Evolutionary conservation across 2,888 invertebrate genomes (phyloP).

Genomic region (Ophioninae sp.): DNA sequence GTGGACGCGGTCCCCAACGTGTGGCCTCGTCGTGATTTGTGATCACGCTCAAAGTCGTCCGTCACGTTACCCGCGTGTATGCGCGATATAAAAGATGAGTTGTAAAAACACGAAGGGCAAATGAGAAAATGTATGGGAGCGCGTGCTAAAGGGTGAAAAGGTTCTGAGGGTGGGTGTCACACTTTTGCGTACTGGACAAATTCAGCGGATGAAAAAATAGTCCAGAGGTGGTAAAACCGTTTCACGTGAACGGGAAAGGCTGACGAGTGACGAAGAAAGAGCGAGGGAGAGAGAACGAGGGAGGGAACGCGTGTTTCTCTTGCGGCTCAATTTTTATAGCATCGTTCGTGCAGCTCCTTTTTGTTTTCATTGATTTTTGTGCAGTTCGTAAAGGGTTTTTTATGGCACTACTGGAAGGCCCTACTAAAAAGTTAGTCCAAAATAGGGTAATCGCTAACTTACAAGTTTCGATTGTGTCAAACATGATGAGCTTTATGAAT

Average conservation of each 20-base stretch:
- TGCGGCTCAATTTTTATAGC: conserved; percentile 69
- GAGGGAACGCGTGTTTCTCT: conserved; percentile 50
- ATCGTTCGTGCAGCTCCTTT: conserved; percentile 64
- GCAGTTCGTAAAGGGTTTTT: conserved; percentile 4
- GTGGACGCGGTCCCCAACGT: conserved; percentile 51
- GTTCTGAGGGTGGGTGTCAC: conserved; percentile 58
- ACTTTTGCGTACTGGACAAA: conserved; percentile 36
- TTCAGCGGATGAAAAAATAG: conserved; percentile 58
- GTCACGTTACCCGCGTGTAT: conserved; percentile 69
- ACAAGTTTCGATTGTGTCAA: no score
- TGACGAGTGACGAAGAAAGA: neutral
- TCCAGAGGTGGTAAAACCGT: conserved; percentile 55
- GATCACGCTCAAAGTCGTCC: conserved; percentile 70
- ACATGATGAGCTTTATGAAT: no score
- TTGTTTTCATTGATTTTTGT: conserved; percentile 65
- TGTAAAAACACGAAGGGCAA: conserved; percentile 76
- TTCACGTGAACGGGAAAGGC: conserved; percentile 48
- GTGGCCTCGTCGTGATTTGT: conserved; percentile 72
- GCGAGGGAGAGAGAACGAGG: no score
- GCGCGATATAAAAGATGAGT: conserved; percentile 75
- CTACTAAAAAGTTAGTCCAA: no score
- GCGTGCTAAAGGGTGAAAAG: conserved; percentile 63
- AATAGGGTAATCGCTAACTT: no score
- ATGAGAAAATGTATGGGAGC: conserved; percentile 77
- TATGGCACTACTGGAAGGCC: no score